phyloP scores from a whole-genome alignment of 2,888 invertebrate species.

The Tanytarsus gracilentus region DNA sequence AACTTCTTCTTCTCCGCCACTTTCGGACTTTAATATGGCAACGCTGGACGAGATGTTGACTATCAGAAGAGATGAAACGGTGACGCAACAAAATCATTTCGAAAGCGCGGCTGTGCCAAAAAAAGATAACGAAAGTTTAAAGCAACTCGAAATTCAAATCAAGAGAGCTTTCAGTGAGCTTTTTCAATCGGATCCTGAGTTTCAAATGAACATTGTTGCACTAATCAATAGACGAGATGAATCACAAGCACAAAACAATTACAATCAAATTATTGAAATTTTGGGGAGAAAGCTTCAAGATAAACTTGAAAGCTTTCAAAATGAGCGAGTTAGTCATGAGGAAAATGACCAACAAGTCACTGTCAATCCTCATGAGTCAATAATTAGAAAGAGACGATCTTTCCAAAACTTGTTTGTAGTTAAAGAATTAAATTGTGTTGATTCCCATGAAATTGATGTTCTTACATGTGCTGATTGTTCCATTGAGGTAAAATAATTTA shows the following conservation, averaged over 20 bases:
- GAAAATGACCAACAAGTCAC: neutral
- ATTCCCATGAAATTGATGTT: neutral
- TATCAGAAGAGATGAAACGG: conserved; percentile 2
- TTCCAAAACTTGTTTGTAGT: neutral
- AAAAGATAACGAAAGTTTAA: conserved; percentile 34
- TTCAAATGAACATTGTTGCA: conserved; percentile 16
- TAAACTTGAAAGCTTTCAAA: conserved; percentile 12
- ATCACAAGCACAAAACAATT: neutral
- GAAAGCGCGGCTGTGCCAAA: too few species aligned
- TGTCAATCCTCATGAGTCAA: neutral
- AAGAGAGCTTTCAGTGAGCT: conserved; percentile 22
- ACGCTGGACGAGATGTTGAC: conserved; percentile 18
- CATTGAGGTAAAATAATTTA: neutral
- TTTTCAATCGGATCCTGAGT: conserved; percentile 19
- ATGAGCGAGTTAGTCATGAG: neutral
- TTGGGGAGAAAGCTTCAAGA: conserved; percentile 16
- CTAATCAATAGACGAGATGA: conserved; percentile 23
- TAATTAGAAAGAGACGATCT: conserved; percentile 1
- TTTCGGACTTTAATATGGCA: conserved; percentile 1
- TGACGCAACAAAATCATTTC: too few species aligned
- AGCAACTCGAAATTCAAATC: conserved; percentile 39
- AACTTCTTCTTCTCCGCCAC: neutral
- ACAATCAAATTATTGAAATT: conserved; percentile 22
- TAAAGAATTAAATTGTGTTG: neutral
- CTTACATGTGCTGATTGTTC: neutral